Evolutionary conservation across 1,140 invertebrate genomes (phyloP), one percentile per base, ranked within the genome.

Genomic region (Anthonomus grandis): DNA sequence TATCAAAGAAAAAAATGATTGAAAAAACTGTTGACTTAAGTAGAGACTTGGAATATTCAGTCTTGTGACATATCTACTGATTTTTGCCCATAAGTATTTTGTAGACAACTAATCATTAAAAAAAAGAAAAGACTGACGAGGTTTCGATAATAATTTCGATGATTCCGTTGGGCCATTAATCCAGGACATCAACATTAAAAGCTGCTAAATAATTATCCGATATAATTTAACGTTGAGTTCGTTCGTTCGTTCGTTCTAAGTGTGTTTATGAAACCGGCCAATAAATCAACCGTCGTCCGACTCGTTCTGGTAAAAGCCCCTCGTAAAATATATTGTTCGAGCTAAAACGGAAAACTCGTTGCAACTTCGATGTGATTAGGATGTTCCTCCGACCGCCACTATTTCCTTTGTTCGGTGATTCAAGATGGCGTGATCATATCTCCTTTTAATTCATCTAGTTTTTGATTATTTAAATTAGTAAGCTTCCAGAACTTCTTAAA

Each of bases 321-420:
- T 47, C 42, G 49, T 59, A 50, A 54, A 53, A 59, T 53, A 53
- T 53, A 59, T 59, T 39, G 50, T 52, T 47, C 25, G 21, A 37
- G 49, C 49, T 51, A 58, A 52, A 50, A 52, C 56, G 47, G 49
- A 59, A 59, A 47, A 54, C 49, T 36, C 57, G 57, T 41, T 22
- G 34, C 31, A 47, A 52, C 44, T 58, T 58, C 56, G 56, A 54
- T 54, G 57, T 53, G 50, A 41, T 45, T 54, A 54, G 45, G 45
- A 48, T 47, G 57, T 54, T 54, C 31, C 51, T 36, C 19, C 23
- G 17, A 37, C 25, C 23, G 42, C 34, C 24, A 18, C 41, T 18
- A 18, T 59, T 59, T 21, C 44, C 25, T 53, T 52, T 45, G 42
- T 42, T 18, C n/a, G n/a, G n/a, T n/a, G n/a, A n/a, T n/a, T n/a